phyloP scores from a whole-genome alignment of 2,797 vertebrate genomes.

The Rhinichthys osculus region DNA sequence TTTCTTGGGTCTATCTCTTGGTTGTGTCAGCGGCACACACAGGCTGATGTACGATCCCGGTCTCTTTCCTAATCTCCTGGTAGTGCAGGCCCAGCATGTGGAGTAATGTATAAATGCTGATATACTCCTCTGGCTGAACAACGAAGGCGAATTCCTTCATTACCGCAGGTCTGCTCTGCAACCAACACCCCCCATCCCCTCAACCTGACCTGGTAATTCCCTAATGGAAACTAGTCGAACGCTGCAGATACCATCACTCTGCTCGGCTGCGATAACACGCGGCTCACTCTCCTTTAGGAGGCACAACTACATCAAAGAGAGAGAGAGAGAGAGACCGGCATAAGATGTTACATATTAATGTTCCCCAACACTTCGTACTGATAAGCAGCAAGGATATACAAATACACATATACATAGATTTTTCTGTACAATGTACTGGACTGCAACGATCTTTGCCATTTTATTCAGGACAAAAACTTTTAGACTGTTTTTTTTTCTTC shows the following conservation, averaged over 20 bases:
- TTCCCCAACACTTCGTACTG: constrained; percentile 70
- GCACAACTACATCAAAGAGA: constrained; percentile 72
- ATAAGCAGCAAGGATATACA: constrained; percentile 68
- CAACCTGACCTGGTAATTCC: constrained; percentile 39
- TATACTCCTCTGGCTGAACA: constrained; percentile 47
- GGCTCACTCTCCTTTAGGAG: constrained; percentile 66
- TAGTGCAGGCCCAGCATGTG: constrained; percentile 42
- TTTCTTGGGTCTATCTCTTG: constrained; percentile 31
- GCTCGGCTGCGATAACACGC: constrained; percentile 65
- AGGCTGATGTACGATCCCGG: constrained; percentile 55
- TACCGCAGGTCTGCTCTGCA: constrained; percentile 29
- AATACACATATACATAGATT: constrained; percentile 37
- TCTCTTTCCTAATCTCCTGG: constrained; percentile 57
- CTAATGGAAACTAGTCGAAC: constrained; percentile 79
- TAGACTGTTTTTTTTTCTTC: constrained; percentile 5
- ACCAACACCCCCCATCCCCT: background rate
- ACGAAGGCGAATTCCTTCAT: constrained; percentile 57
- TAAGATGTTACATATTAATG: constrained; percentile 80
- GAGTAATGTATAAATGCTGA: constrained; percentile 53
- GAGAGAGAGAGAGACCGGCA: constrained; percentile 63
- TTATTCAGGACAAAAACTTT: constrained; percentile 63
- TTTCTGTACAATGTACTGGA: constrained; percentile 63
- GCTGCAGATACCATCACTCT: constrained; percentile 75
- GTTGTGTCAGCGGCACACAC: constrained; percentile 42
- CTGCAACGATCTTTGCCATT: constrained; percentile 61